These are phyloP conservation scores for Amblyopsis rosae DNA, from an alignment of 2,113 vertebrate genomes.

Conservation along the genomic window DNA sequence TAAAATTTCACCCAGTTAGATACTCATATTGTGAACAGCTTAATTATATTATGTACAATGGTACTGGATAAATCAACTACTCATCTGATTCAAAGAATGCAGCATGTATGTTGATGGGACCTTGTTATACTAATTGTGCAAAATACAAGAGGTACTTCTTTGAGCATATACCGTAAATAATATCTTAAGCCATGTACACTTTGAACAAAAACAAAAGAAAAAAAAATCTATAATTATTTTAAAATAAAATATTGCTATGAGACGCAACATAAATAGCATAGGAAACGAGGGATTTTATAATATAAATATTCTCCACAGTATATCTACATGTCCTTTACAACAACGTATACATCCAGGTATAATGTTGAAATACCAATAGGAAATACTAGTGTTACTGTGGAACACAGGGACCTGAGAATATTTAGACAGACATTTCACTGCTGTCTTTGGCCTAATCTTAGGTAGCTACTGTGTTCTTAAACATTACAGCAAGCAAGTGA, in stretches of 20 bases:
- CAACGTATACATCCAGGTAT: neutral
- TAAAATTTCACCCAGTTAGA: constrained; percentile 20
- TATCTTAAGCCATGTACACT: constrained; percentile 30
- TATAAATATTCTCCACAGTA: neutral
- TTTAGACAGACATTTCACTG: neutral
- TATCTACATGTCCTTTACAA: neutral
- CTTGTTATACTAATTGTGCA: constrained; percentile 57
- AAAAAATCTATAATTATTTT: neutral
- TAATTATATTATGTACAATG: constrained; percentile 12
- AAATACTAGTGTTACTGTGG: neutral
- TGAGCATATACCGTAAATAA: neutral
- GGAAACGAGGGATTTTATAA: neutral
- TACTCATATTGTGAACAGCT: constrained; percentile 6
- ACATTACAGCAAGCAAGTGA: neutral
- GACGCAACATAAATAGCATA: neutral
- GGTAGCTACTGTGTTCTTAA: constrained; percentile 6
- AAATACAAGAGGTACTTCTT: constrained; percentile 59
- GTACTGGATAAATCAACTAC: no score
- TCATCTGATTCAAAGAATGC: neutral
- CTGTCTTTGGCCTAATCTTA: constrained; percentile 28
- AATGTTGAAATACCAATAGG: no score
- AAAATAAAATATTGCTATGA: constrained; percentile 6
- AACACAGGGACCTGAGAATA: neutral
- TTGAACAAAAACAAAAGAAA: neutral
- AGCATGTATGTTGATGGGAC: constrained; percentile 25